Evolutionary conservation across 64 coral and sea anemone species (phyloP).

Genomic region (Dendrophyllia cribrosa): DNA sequence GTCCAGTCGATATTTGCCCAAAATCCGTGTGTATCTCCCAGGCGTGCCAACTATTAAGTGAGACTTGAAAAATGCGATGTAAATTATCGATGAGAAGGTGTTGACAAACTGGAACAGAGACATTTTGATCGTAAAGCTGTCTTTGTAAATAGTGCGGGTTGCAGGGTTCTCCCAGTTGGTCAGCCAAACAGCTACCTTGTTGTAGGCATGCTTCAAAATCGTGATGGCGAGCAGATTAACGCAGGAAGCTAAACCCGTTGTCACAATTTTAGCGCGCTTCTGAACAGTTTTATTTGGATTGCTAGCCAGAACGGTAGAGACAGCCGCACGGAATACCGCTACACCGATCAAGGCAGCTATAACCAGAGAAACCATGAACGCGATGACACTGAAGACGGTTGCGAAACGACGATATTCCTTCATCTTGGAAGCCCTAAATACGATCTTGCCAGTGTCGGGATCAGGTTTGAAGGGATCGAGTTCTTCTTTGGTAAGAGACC

Average conservation of each 20-base stretch:
- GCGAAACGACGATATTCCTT: constrained; percentile 52
- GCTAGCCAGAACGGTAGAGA: constrained; percentile 43
- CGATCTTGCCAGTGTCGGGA: constrained; percentile 69
- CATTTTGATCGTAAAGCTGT: constrained; percentile 75
- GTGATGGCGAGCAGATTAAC: constrained; percentile 76
- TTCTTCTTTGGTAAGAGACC: constrained; percentile 36
- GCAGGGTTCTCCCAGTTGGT: constrained; percentile 83
- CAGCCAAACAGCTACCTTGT: constrained; percentile 56
- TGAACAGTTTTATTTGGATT: constrained; percentile 18
- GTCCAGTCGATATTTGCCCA: constrained; percentile 45
- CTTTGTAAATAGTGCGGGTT: constrained; percentile 56
- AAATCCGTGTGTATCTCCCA: constrained; percentile 53
- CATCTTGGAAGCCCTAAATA: constrained; percentile 32
- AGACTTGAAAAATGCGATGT: constrained; percentile 83
- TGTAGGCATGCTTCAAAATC: constrained; percentile 49
- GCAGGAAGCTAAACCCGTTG: constrained; percentile 54
- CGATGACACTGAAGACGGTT: constrained; percentile 29
- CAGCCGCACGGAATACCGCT: constrained; percentile 70
- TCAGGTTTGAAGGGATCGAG: constrained; percentile 48
- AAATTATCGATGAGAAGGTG: constrained; percentile 73
- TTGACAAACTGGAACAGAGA: constrained; percentile 82
- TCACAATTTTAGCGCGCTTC: constrained; percentile 70
- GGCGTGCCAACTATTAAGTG: constrained; percentile 56
- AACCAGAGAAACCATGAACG: constrained; percentile 65
- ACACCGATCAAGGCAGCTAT: constrained; percentile 69